Conservation (phyloP, 2,113 vertebrate species). For the Cephalophus harveyi region DNA sequence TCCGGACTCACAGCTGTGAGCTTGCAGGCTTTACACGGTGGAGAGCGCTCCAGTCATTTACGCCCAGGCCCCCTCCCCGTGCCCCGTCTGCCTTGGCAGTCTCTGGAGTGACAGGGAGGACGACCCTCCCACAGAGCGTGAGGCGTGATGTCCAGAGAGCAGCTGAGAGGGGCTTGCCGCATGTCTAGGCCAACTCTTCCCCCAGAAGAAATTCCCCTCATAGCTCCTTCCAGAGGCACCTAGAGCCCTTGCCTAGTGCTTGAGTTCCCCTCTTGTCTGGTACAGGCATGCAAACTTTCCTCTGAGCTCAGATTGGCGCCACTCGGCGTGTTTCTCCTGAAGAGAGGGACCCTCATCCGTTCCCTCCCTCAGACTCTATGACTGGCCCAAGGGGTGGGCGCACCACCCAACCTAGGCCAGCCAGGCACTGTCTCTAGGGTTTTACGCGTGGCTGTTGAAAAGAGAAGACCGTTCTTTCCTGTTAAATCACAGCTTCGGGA, state of each 20-base stretch:
- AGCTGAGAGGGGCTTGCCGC: not conserved
- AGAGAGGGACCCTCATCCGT: fast-evolving
- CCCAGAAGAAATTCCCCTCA: not conserved
- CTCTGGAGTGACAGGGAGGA: not conserved
- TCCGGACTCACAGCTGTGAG: not conserved
- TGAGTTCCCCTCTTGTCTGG: not conserved
- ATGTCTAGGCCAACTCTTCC: not conserved
- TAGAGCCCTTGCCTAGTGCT: too few species aligned
- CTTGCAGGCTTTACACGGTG: fast-evolving
- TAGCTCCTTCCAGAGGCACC: not conserved
- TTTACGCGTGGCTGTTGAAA: not conserved
- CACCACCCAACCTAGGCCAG: not conserved
- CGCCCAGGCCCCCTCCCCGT: fast-evolving
- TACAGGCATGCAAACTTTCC: not conserved
- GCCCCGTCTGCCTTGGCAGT: not conserved
- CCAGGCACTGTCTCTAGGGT: not conserved
- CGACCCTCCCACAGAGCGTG: not conserved
- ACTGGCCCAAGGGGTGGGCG: not conserved
- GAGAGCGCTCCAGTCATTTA: too few species aligned
- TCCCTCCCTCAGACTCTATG: not conserved
- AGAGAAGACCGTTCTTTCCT: not conserved
- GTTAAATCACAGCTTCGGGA: not conserved
- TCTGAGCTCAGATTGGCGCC: not conserved
- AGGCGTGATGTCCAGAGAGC: not conserved
- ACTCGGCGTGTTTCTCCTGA: not conserved